Conservation (phyloP, 64 coral and sea anemone species). For the Exaiptasia diaphana region DNA sequence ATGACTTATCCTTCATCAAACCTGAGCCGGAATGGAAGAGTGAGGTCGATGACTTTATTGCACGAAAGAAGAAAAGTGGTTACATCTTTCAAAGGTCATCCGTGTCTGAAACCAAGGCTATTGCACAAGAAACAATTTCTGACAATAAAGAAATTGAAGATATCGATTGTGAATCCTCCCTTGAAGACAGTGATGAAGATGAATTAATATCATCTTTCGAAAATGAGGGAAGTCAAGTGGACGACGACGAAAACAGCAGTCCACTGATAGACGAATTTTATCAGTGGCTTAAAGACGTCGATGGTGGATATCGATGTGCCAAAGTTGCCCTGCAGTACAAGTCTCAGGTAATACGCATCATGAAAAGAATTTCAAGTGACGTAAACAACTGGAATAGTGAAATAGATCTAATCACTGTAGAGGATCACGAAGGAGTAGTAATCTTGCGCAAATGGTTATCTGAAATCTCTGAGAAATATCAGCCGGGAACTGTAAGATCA, state of each 20-base stretch:
- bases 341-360: no score
- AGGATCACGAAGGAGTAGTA: conserved; percentile 17
- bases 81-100: not conserved
- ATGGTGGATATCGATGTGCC: conserved; percentile 13
- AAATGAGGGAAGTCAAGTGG: not conserved
- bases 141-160: no score
- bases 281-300: conserved; percentile 19
- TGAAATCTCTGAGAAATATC: not conserved
- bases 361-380: not conserved
- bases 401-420: not conserved
- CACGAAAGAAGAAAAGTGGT: not conserved
- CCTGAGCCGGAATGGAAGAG: not conserved
- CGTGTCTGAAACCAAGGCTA: no score
- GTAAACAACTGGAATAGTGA: not conserved
- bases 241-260: not conserved
- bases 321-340: conserved; percentile 31
- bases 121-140: no score
- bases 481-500: conserved; percentile 27
- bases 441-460: conserved; percentile 6
- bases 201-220: no score
- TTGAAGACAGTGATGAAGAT: not conserved
- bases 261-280: conserved; percentile 4
- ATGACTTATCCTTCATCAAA: conserved; percentile 8
- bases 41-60: not conserved
- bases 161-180: no score